A percentile compares a stretch with the other conserved stretches of the same genome.
Evolutionary conservation across 1,140 invertebrate genomes (phyloP).

Genomic region (Dendroctonus ponderosae): DNA sequence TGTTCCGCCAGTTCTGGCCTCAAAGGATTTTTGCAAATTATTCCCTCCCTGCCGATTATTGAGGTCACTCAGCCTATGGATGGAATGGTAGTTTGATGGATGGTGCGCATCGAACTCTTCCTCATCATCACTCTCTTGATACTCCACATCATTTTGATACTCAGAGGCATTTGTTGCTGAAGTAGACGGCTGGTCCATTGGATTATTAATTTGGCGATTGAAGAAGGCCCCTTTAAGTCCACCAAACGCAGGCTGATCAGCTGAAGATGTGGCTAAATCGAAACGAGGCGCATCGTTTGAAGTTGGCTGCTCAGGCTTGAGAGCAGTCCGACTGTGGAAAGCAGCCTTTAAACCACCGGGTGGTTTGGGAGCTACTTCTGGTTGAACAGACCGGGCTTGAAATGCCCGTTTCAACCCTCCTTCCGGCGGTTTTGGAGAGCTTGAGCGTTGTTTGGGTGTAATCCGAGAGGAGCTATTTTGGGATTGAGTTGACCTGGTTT

Average conservation of each 20-base stretch:
- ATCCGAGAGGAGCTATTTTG: not conserved
- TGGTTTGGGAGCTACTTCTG: not conserved
- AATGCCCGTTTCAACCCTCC: conserved; percentile 5
- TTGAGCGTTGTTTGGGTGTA: not conserved
- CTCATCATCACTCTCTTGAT: not conserved
- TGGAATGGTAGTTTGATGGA: conserved; percentile 19
- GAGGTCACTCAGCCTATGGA: conserved; percentile 18
- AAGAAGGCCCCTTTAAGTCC: not conserved
- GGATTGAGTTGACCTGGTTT: not conserved
- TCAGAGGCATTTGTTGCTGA: not conserved
- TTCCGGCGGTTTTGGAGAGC: not conserved
- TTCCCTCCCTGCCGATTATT: conserved; percentile 15
- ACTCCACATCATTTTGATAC: not conserved
- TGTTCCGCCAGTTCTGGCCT: conserved; percentile 27
- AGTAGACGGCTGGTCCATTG: not conserved
- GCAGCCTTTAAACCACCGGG: not conserved
- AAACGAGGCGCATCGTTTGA: no score
- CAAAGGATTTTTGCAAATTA: conserved; percentile 24
- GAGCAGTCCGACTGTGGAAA: not conserved
- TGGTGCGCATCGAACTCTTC: not conserved
- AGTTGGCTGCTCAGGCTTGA: no score
- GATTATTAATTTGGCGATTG: not conserved
- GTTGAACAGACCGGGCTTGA: not conserved
- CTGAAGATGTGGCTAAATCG: not conserved
- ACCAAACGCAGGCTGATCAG: not conserved